These are phyloP conservation scores for Allygus modestus DNA, from an alignment of 2,888 invertebrate species.

Conservation along the genomic window DNA sequence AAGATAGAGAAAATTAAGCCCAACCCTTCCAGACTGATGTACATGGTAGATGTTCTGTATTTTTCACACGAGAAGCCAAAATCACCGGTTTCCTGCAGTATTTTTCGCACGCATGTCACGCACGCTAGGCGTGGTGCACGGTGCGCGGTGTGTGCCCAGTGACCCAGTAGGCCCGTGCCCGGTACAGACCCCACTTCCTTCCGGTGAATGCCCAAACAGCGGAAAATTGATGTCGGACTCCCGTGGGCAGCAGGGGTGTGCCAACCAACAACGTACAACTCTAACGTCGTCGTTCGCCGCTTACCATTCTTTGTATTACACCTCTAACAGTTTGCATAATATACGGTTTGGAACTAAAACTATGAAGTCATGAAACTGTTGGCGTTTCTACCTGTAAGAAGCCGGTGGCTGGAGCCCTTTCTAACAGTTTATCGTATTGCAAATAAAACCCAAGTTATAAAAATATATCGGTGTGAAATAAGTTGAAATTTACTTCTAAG, in stretches of 20 bases:
- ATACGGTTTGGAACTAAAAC: too few relatives aligned
- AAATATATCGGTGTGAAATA: too few relatives aligned
- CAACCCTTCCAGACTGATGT: too few relatives aligned
- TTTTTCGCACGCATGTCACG: not conserved
- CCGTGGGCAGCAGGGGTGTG: not conserved
- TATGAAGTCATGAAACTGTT: too few relatives aligned
- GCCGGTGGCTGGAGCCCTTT: too few relatives aligned
- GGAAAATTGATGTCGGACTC: constrained; percentile 30
- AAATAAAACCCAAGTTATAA: too few relatives aligned
- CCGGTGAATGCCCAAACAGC: constrained; percentile 26
- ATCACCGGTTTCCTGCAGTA: constrained; percentile 8
- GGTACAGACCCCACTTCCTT: constrained; percentile 43
- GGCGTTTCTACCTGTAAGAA: too few relatives aligned
- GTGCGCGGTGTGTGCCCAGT: not conserved
- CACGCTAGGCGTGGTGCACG: not conserved
- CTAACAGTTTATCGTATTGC: too few relatives aligned
- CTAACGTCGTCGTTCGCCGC: not conserved
- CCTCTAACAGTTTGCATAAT: too few relatives aligned
- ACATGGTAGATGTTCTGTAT: not conserved
- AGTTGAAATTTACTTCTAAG: too few relatives aligned
- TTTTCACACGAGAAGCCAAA: constrained; percentile 2
- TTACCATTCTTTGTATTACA: not conserved
- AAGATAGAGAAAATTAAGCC: too few relatives aligned
- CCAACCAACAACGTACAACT: not conserved
- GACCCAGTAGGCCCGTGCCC: constrained; percentile 42